Evolutionary conservation across 2,888 invertebrate species (phyloP), one percentile per base, ranked within the genome.

Genomic region (Oasisia sp.): DNA sequence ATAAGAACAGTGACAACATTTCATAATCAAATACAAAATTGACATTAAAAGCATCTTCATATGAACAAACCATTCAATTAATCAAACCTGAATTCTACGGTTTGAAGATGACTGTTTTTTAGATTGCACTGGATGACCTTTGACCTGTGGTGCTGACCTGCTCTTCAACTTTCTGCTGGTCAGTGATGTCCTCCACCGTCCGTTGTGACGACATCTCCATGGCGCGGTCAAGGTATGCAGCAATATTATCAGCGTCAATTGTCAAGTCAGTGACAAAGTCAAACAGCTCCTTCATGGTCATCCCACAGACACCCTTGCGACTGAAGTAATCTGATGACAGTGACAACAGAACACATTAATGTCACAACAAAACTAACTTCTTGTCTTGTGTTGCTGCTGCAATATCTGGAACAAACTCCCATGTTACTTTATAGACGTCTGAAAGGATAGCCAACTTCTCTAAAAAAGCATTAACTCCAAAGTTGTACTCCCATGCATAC

Each of bases 181-280:
- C 97, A 91, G 98, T 97, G 94, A 97, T 97, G 92, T 98, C 97
- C 92, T 97, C 97, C 93, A 97, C 91, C 0, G 94, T 95, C 92
- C 96, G 93, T n/a, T 92, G 92, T n/a, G 95, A 92, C 0, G 95
- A 93, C 32, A 95, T 94, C 32, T 93, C 94, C 95, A 96, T 96
- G 50, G 95, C 95, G 56, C 94, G 93, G 9, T 96, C 95, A 19
- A 96, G 93, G 92, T 96, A 96, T 2, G 94, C 94, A 92, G 97
- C 98, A 96, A 98, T 97, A 96, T 99, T 98, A 3, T 97, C 97
- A 92, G 98, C 97, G 92, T 97, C 98, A 91, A 99, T 98, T 0
- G 97, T 97, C 32, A 98, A 97, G 97, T 99, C 99, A 0, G 99
- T 99, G 92, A 99, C 98, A 95, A 99, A 99, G 96, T 99, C 98